Percentiles rank a stretch among this genome's conserved stretches.
Conservation (phyloP, 1,140 invertebrate genomes). For the Formica selysi region DNA sequence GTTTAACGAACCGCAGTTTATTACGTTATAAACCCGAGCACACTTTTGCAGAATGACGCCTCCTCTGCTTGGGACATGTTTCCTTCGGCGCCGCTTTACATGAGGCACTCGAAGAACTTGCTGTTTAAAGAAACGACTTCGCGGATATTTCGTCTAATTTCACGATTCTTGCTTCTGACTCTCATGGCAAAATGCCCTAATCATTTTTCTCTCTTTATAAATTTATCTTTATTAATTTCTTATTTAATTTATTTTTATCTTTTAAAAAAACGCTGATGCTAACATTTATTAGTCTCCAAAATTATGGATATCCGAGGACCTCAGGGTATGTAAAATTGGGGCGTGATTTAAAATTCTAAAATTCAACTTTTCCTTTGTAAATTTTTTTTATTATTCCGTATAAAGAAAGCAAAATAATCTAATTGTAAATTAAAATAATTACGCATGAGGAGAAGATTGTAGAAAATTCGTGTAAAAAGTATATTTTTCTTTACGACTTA, state of each 20-base stretch:
- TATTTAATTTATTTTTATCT: too few relatives aligned
- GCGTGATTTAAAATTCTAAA: not conserved
- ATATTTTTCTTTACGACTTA: not conserved
- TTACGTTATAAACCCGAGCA: constrained; percentile 74
- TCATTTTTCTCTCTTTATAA: not conserved
- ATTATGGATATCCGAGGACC: not conserved
- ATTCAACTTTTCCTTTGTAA: not conserved
- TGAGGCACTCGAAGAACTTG: not conserved
- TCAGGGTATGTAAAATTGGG: not conserved
- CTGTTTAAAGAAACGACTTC: not conserved
- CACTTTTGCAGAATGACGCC: constrained; percentile 37
- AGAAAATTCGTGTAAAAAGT: not conserved
- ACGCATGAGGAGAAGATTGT: not conserved
- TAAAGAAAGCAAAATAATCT: not conserved
- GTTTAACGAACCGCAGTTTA: constrained; percentile 78
- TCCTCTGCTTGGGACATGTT: constrained; percentile 33
- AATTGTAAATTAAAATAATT: constrained; percentile 6
- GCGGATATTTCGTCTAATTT: not conserved
- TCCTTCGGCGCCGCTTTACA: constrained; percentile 46
- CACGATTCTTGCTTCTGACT: not conserved
- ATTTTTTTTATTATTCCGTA: not conserved
- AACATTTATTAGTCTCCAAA: not conserved
- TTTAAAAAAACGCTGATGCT: not conserved
- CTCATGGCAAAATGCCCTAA: not conserved
- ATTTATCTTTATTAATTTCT: too few relatives aligned